Percentiles rank a stretch among this genome's conserved stretches.
Conservation (phyloP, 2,797 vertebrate species). For the Valencia hispanica region DNA sequence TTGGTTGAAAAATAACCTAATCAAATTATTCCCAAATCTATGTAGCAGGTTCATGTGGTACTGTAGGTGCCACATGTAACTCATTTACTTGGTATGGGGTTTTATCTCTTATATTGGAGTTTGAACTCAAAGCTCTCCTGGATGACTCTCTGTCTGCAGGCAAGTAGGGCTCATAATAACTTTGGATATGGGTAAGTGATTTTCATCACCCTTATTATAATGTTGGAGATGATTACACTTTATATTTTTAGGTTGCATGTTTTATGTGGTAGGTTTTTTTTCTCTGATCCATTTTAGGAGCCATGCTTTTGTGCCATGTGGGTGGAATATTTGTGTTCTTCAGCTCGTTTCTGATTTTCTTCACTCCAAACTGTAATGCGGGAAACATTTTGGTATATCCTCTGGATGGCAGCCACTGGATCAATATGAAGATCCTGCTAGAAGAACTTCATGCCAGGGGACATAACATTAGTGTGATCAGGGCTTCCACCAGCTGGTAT, state of each 20-base stretch:
- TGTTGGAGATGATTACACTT: background rate
- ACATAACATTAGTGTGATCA: conserved; percentile 72
- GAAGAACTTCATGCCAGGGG: conserved; percentile 73
- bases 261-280: background rate
- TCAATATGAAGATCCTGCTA: conserved; percentile 78
- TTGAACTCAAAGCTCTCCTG: conserved; percentile 32
- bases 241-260: background rate
- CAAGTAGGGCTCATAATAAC: background rate
- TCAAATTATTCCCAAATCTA: background rate
- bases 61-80: background rate
- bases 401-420: conserved; percentile 78
- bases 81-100: background rate
- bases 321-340: conserved; percentile 32
- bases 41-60: background rate
- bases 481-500: conserved; percentile 67
- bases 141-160: background rate
- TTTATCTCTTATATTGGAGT: conserved; percentile 43
- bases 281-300: conserved; percentile 28
- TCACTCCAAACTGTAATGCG: conserved; percentile 50
- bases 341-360: conserved; percentile 27
- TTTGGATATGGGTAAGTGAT: background rate
- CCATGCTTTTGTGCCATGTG: background rate
- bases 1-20: background rate
- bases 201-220: background rate
- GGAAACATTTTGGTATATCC: conserved; percentile 77